Evolutionary conservation across 2,113 vertebrate species (phyloP).

Genomic region (Eira barbara): DNA sequence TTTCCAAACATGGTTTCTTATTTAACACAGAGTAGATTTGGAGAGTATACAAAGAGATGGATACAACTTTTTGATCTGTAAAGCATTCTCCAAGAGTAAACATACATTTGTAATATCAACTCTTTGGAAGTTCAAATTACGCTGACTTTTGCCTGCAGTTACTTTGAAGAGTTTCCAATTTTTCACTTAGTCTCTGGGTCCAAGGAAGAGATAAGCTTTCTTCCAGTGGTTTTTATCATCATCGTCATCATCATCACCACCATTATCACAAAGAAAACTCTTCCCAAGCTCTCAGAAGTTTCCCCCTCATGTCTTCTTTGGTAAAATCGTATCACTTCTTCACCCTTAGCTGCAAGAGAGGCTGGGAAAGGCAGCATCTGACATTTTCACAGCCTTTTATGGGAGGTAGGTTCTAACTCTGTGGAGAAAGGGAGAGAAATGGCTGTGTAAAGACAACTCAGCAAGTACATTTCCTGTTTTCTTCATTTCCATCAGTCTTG

Average conservation of each 20-base stretch:
- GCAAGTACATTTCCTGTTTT: neutral
- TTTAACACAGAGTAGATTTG: constrained; percentile 33
- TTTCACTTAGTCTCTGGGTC: neutral
- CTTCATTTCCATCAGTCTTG: neutral
- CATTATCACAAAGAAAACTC: neutral
- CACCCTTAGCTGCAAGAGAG: neutral
- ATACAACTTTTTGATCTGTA: constrained; percentile 34
- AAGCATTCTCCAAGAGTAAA: constrained; percentile 46
- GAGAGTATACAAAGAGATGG: constrained; percentile 15
- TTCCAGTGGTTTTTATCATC: neutral
- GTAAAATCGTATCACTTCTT: neutral
- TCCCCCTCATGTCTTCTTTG: neutral
- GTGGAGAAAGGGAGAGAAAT: neutral
- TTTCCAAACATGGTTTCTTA: constrained; percentile 28
- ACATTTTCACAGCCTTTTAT: neutral
- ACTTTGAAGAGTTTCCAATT: constrained; percentile 38
- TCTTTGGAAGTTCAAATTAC: constrained; percentile 53
- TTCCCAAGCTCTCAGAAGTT: neutral
- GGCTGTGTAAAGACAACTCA: neutral
- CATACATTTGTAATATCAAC: constrained; percentile 16
- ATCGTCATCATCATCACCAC: neutral
- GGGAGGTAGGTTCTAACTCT: neutral
- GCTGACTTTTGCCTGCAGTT: constrained; percentile 4
- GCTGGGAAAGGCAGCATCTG: neutral
- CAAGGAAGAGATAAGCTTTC: neutral